Base-by-base conservation (phyloP, 2,797 vertebrate genomes). In the Helarctos malayanus region DNA sequence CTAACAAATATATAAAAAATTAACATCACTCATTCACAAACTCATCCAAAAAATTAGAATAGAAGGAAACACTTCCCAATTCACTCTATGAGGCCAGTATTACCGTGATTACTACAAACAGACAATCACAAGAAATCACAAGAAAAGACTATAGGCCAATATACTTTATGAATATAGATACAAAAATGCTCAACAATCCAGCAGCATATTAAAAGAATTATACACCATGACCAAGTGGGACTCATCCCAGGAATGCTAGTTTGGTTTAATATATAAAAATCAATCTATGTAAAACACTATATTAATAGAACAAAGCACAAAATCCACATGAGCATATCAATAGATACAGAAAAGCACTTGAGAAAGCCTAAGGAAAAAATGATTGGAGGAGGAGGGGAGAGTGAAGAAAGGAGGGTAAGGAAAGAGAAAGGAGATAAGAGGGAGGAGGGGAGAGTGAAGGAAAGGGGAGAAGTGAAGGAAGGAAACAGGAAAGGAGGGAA, bases 221-320 rank as follows among this genome's bases (percentile, higher is more conserved):
- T 68, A 63, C 14, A 75, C 32, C 41, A 29, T 68, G 41, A 94
- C 76, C 65, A 73, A 91, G 27, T 18, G 6, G 57, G n/a, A 68
- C 18, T 52, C 75, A 87, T 76, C 49, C 75, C 76, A 68, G 38
- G 57, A 91, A 91, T 35, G 11, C 49, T 76, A 59, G n/a, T 49
- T 91, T 82, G 52, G 57, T 52, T 91, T 87, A 91, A 86, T 41
- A 81, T 45, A 78, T 9, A 35, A 91, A 94, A 90, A 94, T 57
- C 41, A 96, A 75, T 75, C 65, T 81, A 57, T 59, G 9, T 65
- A 57, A 86, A 27, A 49, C 12, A 52, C 12, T 49, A 41, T 45
- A 45, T 81, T 76, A 85, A 94, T 45, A 81, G 65, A 81, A 65
- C 90, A 63, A 85, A 80, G 14, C 21, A 52, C 27, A 52, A 86